These are phyloP conservation scores for Anableps anableps DNA, from an alignment of 2,797 vertebrate genomes.

Conservation along the genomic window DNA sequence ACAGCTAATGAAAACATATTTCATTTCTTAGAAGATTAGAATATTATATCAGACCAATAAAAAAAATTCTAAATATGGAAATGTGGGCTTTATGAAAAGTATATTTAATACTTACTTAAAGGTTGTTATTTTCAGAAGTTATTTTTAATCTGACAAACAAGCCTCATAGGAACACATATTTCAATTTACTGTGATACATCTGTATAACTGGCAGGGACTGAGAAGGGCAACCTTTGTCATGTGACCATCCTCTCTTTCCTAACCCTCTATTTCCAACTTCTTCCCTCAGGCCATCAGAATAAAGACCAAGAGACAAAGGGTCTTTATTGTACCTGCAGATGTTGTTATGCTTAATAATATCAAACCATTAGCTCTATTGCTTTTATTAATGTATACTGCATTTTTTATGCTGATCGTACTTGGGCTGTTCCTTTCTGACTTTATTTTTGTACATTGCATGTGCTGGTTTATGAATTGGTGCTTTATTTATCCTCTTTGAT, in stretches of 20 bases:
- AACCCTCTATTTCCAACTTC: too few species aligned
- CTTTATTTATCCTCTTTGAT: background rate
- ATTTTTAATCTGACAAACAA: background rate
- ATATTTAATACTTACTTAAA: background rate
- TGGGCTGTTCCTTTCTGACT: background rate
- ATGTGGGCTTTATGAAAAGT: background rate
- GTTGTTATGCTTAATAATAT: background rate
- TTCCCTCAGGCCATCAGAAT: background rate
- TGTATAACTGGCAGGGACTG: background rate
- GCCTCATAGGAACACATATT: background rate
- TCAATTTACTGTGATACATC: background rate
- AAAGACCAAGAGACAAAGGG: background rate
- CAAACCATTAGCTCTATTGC: too few species aligned
- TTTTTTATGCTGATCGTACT: background rate
- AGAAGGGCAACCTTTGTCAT: too few species aligned
- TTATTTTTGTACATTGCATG: background rate
- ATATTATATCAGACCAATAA: background rate
- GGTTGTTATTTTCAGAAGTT: background rate
- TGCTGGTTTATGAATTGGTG: background rate
- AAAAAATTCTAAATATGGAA: background rate
- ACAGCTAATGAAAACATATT: background rate
- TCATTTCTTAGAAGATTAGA: background rate
- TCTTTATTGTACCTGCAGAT: background rate
- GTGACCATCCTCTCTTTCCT: too few species aligned
- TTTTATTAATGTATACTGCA: too few species aligned